Evolutionary conservation across 2,888 invertebrate genomes (phyloP).

Genomic region (Agonopterix arenella): DNA sequence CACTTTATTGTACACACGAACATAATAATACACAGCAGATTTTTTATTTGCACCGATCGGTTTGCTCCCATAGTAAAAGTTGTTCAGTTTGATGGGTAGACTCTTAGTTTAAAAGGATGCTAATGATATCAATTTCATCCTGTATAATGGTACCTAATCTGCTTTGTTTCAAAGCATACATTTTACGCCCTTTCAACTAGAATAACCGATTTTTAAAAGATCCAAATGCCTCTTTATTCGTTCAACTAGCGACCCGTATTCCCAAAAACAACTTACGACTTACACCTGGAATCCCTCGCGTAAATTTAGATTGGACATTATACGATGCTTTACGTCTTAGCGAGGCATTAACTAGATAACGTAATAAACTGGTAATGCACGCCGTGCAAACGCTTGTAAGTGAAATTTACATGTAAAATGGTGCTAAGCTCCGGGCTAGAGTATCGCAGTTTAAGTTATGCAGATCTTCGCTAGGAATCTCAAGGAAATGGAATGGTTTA

Average conservation of each 20-base stretch:
- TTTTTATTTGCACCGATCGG: too few species aligned
- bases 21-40: too few species aligned
- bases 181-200: too few species aligned
- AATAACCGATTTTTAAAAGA: too few species aligned
- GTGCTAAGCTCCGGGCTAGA: constrained; percentile 14
- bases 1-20: too few species aligned
- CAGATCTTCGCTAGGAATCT: constrained; percentile 23
- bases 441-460: constrained; percentile 23
- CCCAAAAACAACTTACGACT: neutral
- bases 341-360: constrained; percentile 11
- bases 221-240: too few species aligned
- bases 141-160: too few species aligned
- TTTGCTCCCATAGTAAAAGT: too few species aligned
- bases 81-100: too few species aligned
- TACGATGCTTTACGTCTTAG: constrained; percentile 19
- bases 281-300: constrained; percentile 17
- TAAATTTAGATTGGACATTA: constrained; percentile 20
- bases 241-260: neutral
- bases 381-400: constrained; percentile 10
- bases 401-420: constrained; percentile 32
- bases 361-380: constrained; percentile 17
- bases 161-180: too few species aligned
- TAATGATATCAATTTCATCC: too few species aligned
- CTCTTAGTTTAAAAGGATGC: too few species aligned
- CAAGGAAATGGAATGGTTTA: constrained; percentile 19